Percentiles rank a stretch among this genome's conserved stretches.
These are phyloP conservation scores for Ostrea denselamellosa DNA, from an alignment of 1,140 invertebrate genomes.

Conservation along the genomic window DNA sequence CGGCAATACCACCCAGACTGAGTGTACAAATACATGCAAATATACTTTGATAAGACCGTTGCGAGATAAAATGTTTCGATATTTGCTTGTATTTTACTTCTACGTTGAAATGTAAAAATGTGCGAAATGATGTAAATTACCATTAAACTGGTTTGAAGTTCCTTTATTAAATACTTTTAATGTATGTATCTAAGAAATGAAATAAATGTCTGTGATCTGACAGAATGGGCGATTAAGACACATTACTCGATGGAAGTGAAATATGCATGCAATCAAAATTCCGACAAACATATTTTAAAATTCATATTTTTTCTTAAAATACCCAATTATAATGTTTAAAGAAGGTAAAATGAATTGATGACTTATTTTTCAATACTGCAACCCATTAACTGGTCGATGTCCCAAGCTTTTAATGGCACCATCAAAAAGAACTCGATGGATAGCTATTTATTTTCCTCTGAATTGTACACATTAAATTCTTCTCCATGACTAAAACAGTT, in stretches of 20 bases:
- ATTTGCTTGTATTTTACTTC: no score
- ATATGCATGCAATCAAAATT: neutral
- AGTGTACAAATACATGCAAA: neutral
- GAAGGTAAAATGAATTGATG: neutral
- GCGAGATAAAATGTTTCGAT: no score
- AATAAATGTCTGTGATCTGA: neutral
- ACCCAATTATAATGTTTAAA: neutral
- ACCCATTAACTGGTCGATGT: neutral
- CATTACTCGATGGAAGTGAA: neutral
- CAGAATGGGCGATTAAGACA: neutral
- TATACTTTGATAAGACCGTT: no score
- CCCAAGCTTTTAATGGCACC: neutral
- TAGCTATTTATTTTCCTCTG: neutral
- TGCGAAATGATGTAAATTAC: no score
- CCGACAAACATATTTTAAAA: neutral
- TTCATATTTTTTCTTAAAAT: neutral
- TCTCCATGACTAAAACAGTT: neutral
- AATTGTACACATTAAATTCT: neutral
- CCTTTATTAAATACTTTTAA: no score
- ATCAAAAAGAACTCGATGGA: neutral
- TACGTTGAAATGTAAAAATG: no score
- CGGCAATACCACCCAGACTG: conserved; percentile 14
- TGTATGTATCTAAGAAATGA: neutral
- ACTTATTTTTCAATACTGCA: neutral
- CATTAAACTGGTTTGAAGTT: no score